phyloP scores from a whole-genome alignment of 64 coral and sea anemone species.

The Catalaphyllia jardinei region DNA sequence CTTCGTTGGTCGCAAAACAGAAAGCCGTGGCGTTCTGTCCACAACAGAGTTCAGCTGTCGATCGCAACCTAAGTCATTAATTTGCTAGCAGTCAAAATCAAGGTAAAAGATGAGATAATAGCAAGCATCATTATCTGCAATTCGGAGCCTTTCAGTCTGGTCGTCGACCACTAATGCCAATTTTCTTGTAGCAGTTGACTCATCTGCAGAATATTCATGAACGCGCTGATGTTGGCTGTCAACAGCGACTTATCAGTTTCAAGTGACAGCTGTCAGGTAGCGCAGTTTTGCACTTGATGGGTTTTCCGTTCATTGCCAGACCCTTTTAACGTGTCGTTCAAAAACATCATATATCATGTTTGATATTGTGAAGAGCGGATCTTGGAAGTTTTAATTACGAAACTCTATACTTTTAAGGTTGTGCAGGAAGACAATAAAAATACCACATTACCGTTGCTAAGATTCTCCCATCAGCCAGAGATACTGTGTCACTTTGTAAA shows the following conservation, averaged over 20 bases:
- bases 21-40: background rate
- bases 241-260: slow-evolving; percentile 3
- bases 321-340: background rate
- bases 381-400: background rate
- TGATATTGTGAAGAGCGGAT: background rate
- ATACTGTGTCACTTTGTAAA: background rate
- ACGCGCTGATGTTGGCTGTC: slow-evolving; percentile 12
- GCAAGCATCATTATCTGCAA: slow-evolving; percentile 4
- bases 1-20: background rate
- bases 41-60: background rate
- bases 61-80: slow-evolving; percentile 20
- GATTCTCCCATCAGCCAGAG: background rate
- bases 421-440: background rate
- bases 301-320: background rate
- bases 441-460: background rate
- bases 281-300: background rate
- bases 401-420: background rate
- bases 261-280: slow-evolving; percentile 21
- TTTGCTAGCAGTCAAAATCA: slow-evolving; percentile 26
- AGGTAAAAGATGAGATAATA: slow-evolving; percentile 2
- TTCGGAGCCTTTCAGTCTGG: slow-evolving; percentile 35
- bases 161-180: background rate
- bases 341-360: background rate
- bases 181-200: background rate
- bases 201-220: background rate